Evolutionary conservation across 2,797 vertebrate genomes (phyloP), one percentile per base, ranked within the genome.

Genomic region (Scarus forsteni): DNA sequence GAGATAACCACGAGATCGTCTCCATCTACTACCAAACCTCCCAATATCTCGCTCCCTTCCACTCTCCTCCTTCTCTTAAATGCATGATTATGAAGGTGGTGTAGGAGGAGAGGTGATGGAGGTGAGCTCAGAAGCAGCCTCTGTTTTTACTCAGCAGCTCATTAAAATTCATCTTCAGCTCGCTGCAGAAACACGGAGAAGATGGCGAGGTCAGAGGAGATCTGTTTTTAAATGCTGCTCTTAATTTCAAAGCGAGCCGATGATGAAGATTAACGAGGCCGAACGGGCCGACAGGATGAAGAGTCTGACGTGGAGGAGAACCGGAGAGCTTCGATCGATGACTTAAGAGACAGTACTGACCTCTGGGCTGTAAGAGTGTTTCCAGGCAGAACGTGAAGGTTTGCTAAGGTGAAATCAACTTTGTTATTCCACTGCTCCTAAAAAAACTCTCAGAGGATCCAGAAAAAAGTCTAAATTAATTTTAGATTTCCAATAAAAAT

Each of bases 31-130:
- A 43, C 74, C 77, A 60, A 27, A 27, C 59, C 69, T 40, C 66
- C 34, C 10, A 5, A 7, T 39, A 7, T 39, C 49, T 8, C 48
- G 12, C 7, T n/a, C 45, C 10, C 52, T 9, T 39, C 49, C 18
- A 7, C 49, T 27, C 5, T 35, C 60, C 14, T 66, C 34, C 81
- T 66, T 55, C 62, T 46, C 52, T 45, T 50, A 10, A 15, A 50
- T 67, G 49, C 10, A 60, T 53, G 79, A 79, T 79, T 61, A 79
- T 70, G 67, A 65, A 81, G 70, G 66, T 60, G 70, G 82, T 36
- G 82, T 84, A 75, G 78, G 82, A 70, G 82, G 78, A 70, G 66
- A 74, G 77, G 74, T 74, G 81, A 77, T 1, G 59, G 12, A 64
- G 81, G 66, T 64, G 77, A 80, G 19, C 62, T 50, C 61, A 36